Evolutionary conservation across 1,140 invertebrate species (phyloP).

Genomic region (Atopsyche davidsoni): DNA sequence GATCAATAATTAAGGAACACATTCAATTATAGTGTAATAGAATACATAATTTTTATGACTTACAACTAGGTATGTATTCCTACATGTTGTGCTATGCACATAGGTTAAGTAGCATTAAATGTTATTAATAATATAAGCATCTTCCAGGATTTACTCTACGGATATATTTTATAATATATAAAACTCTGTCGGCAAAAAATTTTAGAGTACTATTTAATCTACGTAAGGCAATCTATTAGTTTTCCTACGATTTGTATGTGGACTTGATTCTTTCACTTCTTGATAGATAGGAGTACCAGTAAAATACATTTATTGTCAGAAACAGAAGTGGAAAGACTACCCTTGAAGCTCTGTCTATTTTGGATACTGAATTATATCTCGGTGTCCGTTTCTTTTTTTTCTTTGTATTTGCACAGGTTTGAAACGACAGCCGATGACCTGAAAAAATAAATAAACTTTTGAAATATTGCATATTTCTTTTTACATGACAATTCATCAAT

Average conservation of each 20-base stretch:
- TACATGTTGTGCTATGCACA: too few relatives aligned
- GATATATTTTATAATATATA: too few relatives aligned
- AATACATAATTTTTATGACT: too few relatives aligned
- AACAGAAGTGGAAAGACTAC: conserved; percentile 72
- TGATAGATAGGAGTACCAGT: conserved; percentile 71
- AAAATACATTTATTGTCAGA: conserved; percentile 70
- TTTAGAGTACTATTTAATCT: too few relatives aligned
- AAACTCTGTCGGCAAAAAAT: too few relatives aligned
- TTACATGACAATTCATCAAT: too few relatives aligned
- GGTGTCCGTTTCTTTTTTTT: conserved; percentile 52
- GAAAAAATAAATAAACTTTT: conserved; percentile 27
- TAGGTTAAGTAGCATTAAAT: too few relatives aligned
- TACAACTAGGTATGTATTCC: too few relatives aligned
- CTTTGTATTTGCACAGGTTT: conserved; percentile 37
- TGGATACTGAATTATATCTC: conserved; percentile 71
- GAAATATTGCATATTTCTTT: conserved; percentile 25
- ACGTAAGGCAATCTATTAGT: background rate
- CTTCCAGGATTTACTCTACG: too few relatives aligned
- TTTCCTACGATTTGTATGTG: conserved; percentile 21
- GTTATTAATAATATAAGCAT: too few relatives aligned
- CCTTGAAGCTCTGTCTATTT: conserved; percentile 69
- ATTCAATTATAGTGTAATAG: too few relatives aligned
- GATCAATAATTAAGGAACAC: too few relatives aligned
- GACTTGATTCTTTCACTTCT: conserved; percentile 49
- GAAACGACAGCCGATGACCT: conserved; percentile 33